Percentiles rank a stretch among this genome's conserved stretches.
phyloP scores from a whole-genome alignment of 1,140 invertebrate species.

The Pseudoatta argentina region DNA sequence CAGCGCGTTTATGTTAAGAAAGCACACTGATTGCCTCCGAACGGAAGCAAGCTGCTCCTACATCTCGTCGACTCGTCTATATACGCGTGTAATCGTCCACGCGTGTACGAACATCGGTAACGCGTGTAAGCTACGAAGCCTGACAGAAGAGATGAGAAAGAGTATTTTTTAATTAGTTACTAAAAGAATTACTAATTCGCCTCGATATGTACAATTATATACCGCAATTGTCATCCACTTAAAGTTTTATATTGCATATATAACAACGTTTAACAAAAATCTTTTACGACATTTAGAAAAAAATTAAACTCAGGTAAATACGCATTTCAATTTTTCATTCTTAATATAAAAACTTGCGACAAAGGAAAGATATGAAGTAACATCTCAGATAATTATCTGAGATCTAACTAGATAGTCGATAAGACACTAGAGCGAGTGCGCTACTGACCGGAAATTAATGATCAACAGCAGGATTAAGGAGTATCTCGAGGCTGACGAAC shows the following conservation, averaged over 20 bases:
- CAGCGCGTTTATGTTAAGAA: constrained; percentile 77
- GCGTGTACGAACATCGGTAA: constrained; percentile 4
- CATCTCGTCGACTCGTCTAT: constrained; percentile 63
- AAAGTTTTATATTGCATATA: not conserved
- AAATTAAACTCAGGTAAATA: not conserved
- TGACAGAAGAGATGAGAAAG: not conserved
- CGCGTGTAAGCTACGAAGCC: constrained; percentile 10
- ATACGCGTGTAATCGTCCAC: constrained; percentile 25
- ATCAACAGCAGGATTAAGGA: constrained; percentile 42
- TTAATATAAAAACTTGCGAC: not conserved
- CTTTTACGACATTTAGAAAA: not conserved
- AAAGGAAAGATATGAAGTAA: not conserved
- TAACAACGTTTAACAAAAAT: not conserved
- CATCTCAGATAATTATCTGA: constrained; percentile 4
- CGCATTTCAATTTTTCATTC: not conserved
- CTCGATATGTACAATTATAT: not conserved
- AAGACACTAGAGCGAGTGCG: not conserved
- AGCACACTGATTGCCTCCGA: constrained; percentile 72
- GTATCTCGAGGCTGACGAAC: not conserved
- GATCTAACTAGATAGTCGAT: not conserved
- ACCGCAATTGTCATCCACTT: not conserved
- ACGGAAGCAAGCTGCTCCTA: constrained; percentile 74
- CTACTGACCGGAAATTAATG: constrained; percentile 35
- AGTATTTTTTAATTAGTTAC: not conserved
- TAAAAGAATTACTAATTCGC: not conserved